phyloP scores from a whole-genome alignment of 2,888 invertebrate genomes.

The Philaethria dido region DNA sequence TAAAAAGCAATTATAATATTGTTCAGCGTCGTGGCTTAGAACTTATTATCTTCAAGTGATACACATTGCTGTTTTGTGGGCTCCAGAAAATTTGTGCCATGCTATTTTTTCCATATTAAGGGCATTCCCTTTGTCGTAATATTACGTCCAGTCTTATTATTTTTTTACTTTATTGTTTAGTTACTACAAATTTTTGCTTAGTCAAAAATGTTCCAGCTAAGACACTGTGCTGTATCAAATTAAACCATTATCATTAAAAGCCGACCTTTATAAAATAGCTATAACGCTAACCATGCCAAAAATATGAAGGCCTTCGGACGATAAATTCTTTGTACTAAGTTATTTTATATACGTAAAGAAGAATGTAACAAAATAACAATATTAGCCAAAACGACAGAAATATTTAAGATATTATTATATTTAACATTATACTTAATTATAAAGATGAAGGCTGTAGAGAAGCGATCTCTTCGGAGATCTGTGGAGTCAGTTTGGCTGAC shows the following conservation, averaged over 20 bases:
- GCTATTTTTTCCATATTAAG: no score
- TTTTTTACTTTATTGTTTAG: neutral
- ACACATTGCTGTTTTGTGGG: neutral
- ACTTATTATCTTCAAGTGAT: neutral
- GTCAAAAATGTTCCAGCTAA: neutral
- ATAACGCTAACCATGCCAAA: conserved; percentile 36
- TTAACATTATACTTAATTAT: no score
- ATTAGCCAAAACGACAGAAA: no score
- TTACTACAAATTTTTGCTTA: neutral
- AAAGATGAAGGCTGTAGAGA: no score
- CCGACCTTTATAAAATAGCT: conserved; percentile 28
- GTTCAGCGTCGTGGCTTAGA: neutral
- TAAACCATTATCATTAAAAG: conserved; percentile 20
- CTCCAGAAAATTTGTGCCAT: neutral
- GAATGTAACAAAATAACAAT: neutral
- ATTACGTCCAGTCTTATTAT: no score
- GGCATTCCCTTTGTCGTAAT: no score
- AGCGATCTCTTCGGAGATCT: no score
- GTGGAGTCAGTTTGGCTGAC: no score
- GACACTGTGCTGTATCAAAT: conserved; percentile 9
- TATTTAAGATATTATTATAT: no score
- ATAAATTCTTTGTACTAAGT: conserved; percentile 9
- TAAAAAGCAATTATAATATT: neutral
- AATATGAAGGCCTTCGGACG: conserved; percentile 36
- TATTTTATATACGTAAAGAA: neutral